A percentile compares a stretch with the other conserved stretches of the same genome.
phyloP scores from a whole-genome alignment of 2,113 vertebrate species.

The Phylloscopus whistleri region DNA sequence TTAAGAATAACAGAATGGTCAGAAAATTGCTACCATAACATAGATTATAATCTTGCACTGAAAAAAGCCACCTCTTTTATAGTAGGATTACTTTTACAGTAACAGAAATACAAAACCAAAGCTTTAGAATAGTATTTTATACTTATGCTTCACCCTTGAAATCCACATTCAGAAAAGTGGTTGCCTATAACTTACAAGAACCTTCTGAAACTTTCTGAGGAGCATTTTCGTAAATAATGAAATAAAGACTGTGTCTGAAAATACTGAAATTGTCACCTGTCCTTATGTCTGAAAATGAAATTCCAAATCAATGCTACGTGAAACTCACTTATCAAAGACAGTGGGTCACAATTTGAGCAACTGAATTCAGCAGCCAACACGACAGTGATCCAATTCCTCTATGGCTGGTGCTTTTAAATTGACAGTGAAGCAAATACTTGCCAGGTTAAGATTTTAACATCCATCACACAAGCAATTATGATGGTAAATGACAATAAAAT shows the following conservation, averaged over 20 bases:
- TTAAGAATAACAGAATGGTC: background rate
- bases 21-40: background rate
- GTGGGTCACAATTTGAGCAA: background rate
- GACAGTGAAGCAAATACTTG: background rate
- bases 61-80: background rate
- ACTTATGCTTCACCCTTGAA: background rate
- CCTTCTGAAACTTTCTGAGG: background rate
- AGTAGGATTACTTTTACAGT: background rate
- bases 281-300: background rate
- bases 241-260: background rate
- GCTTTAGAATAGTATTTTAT: background rate
- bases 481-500: fast-evolving
- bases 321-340: background rate
- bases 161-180: background rate
- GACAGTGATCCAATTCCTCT: background rate
- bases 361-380: background rate
- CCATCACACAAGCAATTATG: background rate
- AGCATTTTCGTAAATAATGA: background rate
- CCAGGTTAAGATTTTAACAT: background rate
- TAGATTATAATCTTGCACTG: background rate
- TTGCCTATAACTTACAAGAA: background rate
- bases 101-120: background rate
- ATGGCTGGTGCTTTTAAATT: fast-evolving
- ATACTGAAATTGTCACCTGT: background rate
- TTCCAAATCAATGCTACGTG: background rate